Conservation (phyloP, 37 sponge, comb jelly and placozoan genomes). For the Agelas oroides region DNA sequence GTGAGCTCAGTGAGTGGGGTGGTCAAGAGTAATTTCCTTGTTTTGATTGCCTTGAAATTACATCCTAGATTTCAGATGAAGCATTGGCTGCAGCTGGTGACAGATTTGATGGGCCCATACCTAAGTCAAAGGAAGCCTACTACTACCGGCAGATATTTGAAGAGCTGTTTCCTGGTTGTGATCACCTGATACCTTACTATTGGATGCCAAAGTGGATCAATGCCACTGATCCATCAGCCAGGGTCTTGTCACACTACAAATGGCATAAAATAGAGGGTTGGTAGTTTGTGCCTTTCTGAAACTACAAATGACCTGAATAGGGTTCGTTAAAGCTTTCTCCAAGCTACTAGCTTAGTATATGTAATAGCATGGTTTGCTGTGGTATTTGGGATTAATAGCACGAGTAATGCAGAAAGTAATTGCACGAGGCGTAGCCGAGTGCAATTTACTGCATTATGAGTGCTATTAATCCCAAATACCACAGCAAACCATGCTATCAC, state of each 20-base stretch:
- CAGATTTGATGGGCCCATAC: conserved; percentile 8
- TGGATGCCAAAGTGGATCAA: conserved; percentile 67
- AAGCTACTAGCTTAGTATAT: too few species aligned
- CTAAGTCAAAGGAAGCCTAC: conserved; percentile 47
- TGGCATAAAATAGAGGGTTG: too few species aligned
- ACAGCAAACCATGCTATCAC: too few species aligned
- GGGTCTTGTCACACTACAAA: conserved; percentile 22
- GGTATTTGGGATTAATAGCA: too few species aligned
- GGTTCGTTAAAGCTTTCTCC: too few species aligned
- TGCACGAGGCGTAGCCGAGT: too few species aligned
- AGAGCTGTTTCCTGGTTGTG: conserved; percentile 34
- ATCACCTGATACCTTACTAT: conserved; percentile 46
- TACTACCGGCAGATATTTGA: conserved; percentile 67
- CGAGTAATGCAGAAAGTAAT: too few species aligned
- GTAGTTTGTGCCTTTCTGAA: too few species aligned
- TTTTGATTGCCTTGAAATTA: background rate
- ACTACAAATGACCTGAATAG: too few species aligned
- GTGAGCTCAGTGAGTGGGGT: background rate
- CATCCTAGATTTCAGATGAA: conserved; percentile 27
- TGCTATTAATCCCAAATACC: too few species aligned
- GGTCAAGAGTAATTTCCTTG: background rate
- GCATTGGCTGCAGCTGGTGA: conserved; percentile 8
- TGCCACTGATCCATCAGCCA: conserved; percentile 48
- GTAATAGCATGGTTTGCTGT: too few species aligned
- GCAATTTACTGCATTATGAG: too few species aligned